Percentiles rank a stretch among this genome's conserved stretches.
Evolutionary conservation across 1,140 invertebrate species (phyloP).

Genomic region (Linepithema humile): DNA sequence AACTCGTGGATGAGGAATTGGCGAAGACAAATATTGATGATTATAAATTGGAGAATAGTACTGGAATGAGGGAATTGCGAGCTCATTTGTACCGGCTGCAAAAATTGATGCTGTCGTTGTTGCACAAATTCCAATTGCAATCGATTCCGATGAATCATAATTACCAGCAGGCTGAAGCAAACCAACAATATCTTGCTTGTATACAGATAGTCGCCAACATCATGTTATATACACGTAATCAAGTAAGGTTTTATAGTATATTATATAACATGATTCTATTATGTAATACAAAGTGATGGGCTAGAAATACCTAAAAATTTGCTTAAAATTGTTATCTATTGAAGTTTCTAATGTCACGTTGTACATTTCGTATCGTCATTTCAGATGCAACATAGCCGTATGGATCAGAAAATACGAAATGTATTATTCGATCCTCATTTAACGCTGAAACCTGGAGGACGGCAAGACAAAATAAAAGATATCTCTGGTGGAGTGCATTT

Average conservation of each 20-base stretch:
- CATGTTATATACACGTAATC: slow-evolving; percentile 87
- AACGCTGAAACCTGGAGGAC: slow-evolving; percentile 68
- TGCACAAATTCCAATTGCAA: slow-evolving; percentile 87
- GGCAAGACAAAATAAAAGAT: slow-evolving; percentile 73
- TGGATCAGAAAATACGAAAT: slow-evolving; percentile 82
- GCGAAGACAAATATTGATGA: slow-evolving; percentile 68
- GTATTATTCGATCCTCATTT: slow-evolving; percentile 81
- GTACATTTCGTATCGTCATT: not conserved
- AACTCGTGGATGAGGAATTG: slow-evolving; percentile 81
- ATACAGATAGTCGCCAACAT: slow-evolving; percentile 89
- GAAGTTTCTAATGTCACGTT: not conserved
- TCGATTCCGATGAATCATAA: slow-evolving; percentile 57
- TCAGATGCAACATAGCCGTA: slow-evolving; percentile 81
- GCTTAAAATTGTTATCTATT: too few relatives aligned
- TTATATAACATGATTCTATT: slow-evolving; percentile 11
- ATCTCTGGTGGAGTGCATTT: slow-evolving; percentile 76
- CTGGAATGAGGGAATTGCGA: slow-evolving; percentile 85
- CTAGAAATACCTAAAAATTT: not conserved
- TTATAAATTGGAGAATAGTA: slow-evolving; percentile 77
- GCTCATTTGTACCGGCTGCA: slow-evolving; percentile 87
- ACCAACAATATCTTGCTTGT: slow-evolving; percentile 75
- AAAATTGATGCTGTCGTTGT: slow-evolving; percentile 88
- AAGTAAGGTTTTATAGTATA: slow-evolving; percentile 62
- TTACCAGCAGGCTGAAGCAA: slow-evolving; percentile 64
- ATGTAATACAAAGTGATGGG: not conserved